These are phyloP conservation scores for Pantherophis guttatus DNA, from an alignment of 2,113 vertebrate species.

Conservation along the genomic window DNA sequence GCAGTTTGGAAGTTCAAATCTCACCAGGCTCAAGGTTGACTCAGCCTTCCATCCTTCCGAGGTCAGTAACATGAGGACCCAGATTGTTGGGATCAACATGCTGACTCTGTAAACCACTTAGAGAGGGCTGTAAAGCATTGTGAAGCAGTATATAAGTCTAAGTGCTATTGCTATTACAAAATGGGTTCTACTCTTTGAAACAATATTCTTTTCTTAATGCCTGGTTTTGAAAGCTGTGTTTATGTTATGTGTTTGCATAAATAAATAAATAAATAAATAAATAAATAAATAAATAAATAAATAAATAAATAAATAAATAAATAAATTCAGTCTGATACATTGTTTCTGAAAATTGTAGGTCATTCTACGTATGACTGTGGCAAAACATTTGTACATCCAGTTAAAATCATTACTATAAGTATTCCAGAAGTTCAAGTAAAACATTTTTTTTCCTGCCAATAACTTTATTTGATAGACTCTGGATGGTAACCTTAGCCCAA, in stretches of 20 bases:
- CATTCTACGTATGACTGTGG: neutral
- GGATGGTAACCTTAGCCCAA: neutral
- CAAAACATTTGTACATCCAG: neutral
- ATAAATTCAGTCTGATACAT: slow-evolving; percentile 1
- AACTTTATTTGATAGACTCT: slow-evolving; percentile 31
- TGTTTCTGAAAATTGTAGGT: slow-evolving; percentile 35
- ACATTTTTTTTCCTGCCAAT: neutral
- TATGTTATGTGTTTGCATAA: neutral
- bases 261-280: slow-evolving; percentile 13
- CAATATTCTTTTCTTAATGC: neutral
- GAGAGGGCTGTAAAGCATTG: no score
- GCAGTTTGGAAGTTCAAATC: no score
- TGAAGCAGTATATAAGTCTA: no score
- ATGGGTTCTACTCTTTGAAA: neutral
- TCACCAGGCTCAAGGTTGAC: no score
- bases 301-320: neutral
- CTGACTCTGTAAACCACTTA: no score
- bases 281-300: neutral
- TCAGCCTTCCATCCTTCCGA: no score
- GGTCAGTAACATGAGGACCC: no score
- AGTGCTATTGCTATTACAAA: neutral
- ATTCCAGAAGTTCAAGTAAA: slow-evolving; percentile 14
- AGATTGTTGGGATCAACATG: no score
- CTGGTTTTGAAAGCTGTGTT: neutral
- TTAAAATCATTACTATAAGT: neutral